These are phyloP conservation scores for Cuniculus paca DNA, from an alignment of 2,797 vertebrate genomes.

Conservation along the genomic window DNA sequence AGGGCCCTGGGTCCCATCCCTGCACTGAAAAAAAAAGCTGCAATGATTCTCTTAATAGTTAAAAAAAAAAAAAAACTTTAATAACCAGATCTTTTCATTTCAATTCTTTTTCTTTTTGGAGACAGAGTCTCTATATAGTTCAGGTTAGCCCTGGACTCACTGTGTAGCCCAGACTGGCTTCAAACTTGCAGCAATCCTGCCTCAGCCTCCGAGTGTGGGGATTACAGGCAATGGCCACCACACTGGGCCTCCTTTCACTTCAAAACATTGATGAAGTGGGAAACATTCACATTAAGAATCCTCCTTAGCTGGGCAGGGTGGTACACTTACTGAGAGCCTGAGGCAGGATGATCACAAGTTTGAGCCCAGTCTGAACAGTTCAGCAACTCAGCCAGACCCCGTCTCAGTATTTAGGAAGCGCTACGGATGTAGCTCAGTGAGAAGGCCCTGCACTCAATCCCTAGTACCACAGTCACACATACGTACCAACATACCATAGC, in stretches of 20 bases:
- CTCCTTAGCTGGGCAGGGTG: neutral
- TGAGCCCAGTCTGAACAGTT: neutral
- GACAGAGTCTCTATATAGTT: neutral
- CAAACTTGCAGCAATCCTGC: neutral
- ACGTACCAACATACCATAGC: neutral
- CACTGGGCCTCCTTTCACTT: neutral
- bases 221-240: neutral
- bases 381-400: neutral
- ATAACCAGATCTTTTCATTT: neutral
- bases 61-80: neutral
- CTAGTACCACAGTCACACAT: neutral
- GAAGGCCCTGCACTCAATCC: neutral
- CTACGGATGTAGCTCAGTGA: neutral
- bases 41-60: neutral
- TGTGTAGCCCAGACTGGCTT: neutral
- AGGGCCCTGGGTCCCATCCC: neutral
- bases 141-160: neutral
- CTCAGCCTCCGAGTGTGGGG: neutral
- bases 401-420: neutral
- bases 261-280: slow-evolving; percentile 13
- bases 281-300: neutral
- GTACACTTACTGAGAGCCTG: neutral
- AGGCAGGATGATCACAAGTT: neutral
- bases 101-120: neutral
- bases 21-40: neutral